Evolutionary conservation across 2,888 invertebrate genomes (phyloP), one percentile per base, ranked within the genome.

Genomic region (Thereva nobilitata): DNA sequence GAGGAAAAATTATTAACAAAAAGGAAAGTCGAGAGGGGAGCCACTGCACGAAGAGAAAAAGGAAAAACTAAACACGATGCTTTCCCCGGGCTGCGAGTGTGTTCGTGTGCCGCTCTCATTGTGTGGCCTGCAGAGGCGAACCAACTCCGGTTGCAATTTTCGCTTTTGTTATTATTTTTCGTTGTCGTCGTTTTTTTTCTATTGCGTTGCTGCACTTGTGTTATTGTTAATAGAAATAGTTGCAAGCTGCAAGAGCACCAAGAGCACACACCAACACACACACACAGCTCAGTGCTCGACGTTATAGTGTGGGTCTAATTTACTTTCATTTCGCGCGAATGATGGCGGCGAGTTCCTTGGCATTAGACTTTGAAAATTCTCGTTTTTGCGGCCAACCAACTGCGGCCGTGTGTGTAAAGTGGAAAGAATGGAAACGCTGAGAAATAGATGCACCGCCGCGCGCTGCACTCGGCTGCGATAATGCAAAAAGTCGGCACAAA

Each of bases 361-460:
- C 66, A 66, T 66, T 66, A 66, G 66, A 66, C 59, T 57, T 66
- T 66, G 66, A 66, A 66, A 66, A 59, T 66, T 66, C 66, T 66
- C 44, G 59, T 52, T 66, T 66, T 45, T 54, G 12, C 12, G 49
- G 9, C 7, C 3, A 23, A 23, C 23, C 23, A 23, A 23, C 23
- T 23, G 10, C 12, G 4, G 12, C 2, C 12, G 40, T 37, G 12
- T 40, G 40, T 7, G 6, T 5, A 4, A 44, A 45, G 45, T 8
- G 10, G 57, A 59, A 59, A 59, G 47, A 59, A 37, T 59, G 47
- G 38, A 59, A 35, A 23, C 23, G 45, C 47, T 37, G 57, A 45
- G 57, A 59, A 59, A 59, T 59, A 47, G 57, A 59, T 59, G 57
- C 57, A 38, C 41, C 47, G 57, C 35, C 34, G 35, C 37, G 47